Evolutionary conservation across 2,888 invertebrate genomes (phyloP).

Genomic region (Biston stratarius): DNA sequence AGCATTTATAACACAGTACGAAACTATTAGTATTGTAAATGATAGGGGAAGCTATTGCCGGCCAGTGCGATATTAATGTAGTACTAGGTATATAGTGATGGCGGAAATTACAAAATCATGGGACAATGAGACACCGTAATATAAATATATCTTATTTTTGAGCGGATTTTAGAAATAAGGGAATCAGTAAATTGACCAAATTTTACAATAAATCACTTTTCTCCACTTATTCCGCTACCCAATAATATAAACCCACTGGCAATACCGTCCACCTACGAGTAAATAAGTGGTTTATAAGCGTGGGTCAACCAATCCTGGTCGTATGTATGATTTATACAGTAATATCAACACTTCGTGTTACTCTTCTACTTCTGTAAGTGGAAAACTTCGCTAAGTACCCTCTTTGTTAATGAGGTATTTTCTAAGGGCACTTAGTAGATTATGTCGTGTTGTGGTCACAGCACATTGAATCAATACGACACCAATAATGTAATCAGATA

Average conservation of each 20-base stretch:
- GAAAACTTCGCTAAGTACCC: constrained; percentile 43
- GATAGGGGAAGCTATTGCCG: too few species aligned
- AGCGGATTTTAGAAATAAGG: background rate
- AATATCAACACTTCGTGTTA: constrained; percentile 49
- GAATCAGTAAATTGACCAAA: background rate
- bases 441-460: constrained; percentile 17
- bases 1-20: too few species aligned
- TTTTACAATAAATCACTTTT: background rate
- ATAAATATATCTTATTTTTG: too few species aligned
- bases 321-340: constrained; percentile 50
- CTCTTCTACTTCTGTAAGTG: constrained; percentile 46
- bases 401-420: constrained; percentile 56
- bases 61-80: too few species aligned
- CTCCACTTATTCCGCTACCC: background rate
- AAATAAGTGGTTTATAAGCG: constrained; percentile 17
- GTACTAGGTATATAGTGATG: too few species aligned
- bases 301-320: constrained; percentile 44
- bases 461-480: background rate
- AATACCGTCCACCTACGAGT: background rate
- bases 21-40: too few species aligned
- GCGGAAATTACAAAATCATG: too few species aligned
- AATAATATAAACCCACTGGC: background rate
- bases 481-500: background rate
- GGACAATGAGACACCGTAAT: too few species aligned
- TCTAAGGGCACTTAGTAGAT: constrained; percentile 41